Evolutionary conservation across 1,140 invertebrate genomes (phyloP).

Genomic region (Bombus picipes): DNA sequence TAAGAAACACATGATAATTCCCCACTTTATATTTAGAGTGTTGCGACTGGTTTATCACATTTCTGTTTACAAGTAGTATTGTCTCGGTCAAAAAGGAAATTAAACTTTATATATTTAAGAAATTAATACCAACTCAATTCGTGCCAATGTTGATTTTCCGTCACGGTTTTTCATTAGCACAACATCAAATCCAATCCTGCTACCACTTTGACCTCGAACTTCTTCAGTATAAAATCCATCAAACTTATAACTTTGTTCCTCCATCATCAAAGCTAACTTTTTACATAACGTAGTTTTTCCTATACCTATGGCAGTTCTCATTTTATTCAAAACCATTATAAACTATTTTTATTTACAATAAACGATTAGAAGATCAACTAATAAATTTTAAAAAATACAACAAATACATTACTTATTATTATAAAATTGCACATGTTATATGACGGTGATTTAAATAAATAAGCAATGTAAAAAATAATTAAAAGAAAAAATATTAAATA

Average conservation of each 20-base stretch:
- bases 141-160: conserved; percentile 80
- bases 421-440: not conserved
- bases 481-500: not conserved
- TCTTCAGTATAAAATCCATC: conserved; percentile 87
- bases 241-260: conserved; percentile 73
- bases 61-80: conserved; percentile 56
- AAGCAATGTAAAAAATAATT: not conserved
- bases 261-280: conserved; percentile 78
- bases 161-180: conserved; percentile 80
- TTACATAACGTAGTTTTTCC: conserved; percentile 86
- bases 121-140: conserved; percentile 78
- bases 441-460: not conserved
- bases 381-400: too few species aligned
- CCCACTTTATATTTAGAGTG: conserved; percentile 81
- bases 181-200: conserved; percentile 85
- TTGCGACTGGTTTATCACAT: conserved; percentile 53
- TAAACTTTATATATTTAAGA: conserved; percentile 23
- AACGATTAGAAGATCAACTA: not conserved
- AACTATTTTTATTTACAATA: not conserved
- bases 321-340: not conserved
- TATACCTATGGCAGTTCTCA: conserved; percentile 80
- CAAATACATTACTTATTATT: not conserved
- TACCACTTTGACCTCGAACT: conserved; percentile 77
- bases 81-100: not conserved
- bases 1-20: conserved; percentile 84